Base-by-base conservation (phyloP, 2,113 vertebrate genomes). In the Callithrix jacchus region DNA sequence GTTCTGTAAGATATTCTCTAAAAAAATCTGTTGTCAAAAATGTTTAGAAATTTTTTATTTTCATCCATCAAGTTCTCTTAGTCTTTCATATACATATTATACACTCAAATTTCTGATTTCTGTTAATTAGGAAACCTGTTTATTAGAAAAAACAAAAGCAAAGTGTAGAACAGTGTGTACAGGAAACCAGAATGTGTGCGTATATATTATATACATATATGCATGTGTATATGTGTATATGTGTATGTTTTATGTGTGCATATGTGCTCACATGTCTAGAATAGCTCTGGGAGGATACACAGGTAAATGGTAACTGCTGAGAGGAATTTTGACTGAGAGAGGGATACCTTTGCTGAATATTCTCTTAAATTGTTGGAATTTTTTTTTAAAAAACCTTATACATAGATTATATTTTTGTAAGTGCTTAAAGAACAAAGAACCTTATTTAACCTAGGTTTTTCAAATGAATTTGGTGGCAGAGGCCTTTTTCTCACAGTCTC, bases 41-140 rank as follows among this genome's bases (percentile, higher is more conserved):
- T 76, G 6, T 79, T 90, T 79, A 45, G 23, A 83, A 92, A 95
- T 79, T 73, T 87, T 37, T 81, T 58, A 35, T 68, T 90, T 96
- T 81, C 45, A 8, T 81, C 68, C 10, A 64, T 17, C 82, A 92
- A 76, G 35, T 87, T 3, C 64, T 49, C 13, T 74, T 84, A 80
- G 52, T 92, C 30, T 80, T 96, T 84, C 54, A 85, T 54, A 30
- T 56, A 21, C 21, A 79, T 71, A n/a, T 30, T 94, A 77, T 27
- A 74, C 9, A 93, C 32, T 49, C 71, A 95, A 73, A 77, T 27
- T 16, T 74, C 76, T 23, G 12, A 76, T 35, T 91, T 45, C 32
- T 91, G 12, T 61, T n/a, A 27, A 70, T 77, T 89, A 77, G 70
- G 40, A 56, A 76, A 70, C 18, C 3, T 68, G 20, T 70, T 90